Evolutionary conservation across 2,113 vertebrate genomes (phyloP).

Genomic region (Epinephelus cyanopodus): DNA sequence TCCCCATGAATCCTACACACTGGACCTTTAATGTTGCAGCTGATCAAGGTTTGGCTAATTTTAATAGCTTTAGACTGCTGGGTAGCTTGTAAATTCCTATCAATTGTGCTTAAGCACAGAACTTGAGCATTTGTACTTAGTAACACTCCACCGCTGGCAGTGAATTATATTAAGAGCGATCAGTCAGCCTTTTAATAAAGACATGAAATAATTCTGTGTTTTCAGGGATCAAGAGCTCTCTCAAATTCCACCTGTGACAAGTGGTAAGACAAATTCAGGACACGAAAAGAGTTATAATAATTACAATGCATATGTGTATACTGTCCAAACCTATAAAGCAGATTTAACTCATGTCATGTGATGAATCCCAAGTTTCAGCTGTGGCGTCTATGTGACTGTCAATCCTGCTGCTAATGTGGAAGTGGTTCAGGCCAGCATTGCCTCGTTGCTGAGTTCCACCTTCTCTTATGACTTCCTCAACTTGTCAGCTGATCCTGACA

Average conservation of each 20-base stretch:
- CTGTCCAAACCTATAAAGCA: not conserved
- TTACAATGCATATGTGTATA: not conserved
- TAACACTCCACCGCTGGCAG: not conserved
- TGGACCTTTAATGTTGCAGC: too few species aligned
- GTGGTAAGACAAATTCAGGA: constrained; percentile 58
- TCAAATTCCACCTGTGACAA: constrained; percentile 1
- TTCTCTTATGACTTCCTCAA: constrained; percentile 31
- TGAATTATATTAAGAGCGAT: not conserved
- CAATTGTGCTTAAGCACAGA: too few species aligned
- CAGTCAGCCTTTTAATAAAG: not conserved
- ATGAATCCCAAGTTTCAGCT: constrained; percentile 64
- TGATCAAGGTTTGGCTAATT: too few species aligned
- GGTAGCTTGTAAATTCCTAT: too few species aligned
- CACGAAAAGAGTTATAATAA: too few species aligned
- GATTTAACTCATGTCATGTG: not conserved
- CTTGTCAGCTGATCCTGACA: constrained; percentile 29
- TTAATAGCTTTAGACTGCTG: too few species aligned
- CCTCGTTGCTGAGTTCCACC: constrained; percentile 40
- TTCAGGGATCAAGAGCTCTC: constrained; percentile 41
- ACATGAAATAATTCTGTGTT: constrained; percentile 14
- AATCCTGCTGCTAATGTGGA: constrained; percentile 65
- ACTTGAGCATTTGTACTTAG: too few species aligned
- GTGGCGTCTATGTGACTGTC: constrained; percentile 65
- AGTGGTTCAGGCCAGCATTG: constrained; percentile 60
- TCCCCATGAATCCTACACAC: too few species aligned